These are phyloP conservation scores for Keiferia lycopersicella DNA, from an alignment of 2,888 invertebrate genomes.

Conservation along the genomic window DNA sequence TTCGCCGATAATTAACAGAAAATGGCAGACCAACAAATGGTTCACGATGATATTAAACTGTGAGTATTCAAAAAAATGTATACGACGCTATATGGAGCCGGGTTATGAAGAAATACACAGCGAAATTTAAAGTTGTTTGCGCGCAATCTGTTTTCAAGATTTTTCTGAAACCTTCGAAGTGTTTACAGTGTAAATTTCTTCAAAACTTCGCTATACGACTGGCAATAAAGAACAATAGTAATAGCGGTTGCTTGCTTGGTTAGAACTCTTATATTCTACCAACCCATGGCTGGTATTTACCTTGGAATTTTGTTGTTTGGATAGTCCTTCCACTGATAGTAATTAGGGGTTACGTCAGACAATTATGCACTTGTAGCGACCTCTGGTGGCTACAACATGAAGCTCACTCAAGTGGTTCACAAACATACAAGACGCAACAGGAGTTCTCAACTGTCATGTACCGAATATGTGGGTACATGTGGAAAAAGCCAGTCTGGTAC, in stretches of 20 bases:
- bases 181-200: not conserved
- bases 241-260: not conserved
- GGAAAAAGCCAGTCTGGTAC: no score
- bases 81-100: not conserved
- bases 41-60: conserved; percentile 89
- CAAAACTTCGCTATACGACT: not conserved
- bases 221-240: not conserved
- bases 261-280: not conserved
- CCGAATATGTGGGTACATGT: no score
- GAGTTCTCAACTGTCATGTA: no score
- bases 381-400: not conserved
- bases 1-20: conserved; percentile 40
- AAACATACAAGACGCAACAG: no score
- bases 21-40: conserved; percentile 83
- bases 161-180: conserved; percentile 41
- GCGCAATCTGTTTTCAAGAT: conserved; percentile 36
- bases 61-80: conserved; percentile 67
- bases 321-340: not conserved
- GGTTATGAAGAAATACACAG: not conserved
- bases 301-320: not conserved
- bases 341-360: conserved; percentile 1
- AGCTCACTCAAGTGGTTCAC: not conserved
- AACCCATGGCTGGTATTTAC: not conserved
- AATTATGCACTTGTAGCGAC: not conserved
- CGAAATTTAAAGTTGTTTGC: conserved; percentile 3